Evolutionary conservation across 2,113 vertebrate species (phyloP), one percentile per base, ranked within the genome.

Genomic region (Microcebus griseorufus): DNA sequence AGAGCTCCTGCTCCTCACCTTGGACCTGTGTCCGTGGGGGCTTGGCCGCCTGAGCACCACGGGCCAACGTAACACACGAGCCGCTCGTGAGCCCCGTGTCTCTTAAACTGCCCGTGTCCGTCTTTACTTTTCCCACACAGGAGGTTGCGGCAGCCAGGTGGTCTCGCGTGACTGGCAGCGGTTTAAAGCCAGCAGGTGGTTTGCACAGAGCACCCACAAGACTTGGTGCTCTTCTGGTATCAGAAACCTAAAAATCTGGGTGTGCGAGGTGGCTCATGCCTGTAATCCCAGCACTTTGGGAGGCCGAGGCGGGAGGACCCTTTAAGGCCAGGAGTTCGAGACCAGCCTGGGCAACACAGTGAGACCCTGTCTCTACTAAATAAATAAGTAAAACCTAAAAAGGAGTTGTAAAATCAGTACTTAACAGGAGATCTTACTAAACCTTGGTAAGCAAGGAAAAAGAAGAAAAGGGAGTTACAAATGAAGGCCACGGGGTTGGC

Each of bases 1-100:
- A 62, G 1, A 6, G 5, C 1, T 42, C 64, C 29, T 78, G 3
- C 17, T 69, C n/a, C 51, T 76, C 17, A 25, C 22, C 58, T 82
- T 2, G 37, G n/a, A n/a, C 13, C 13, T 4, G 27, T 1, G 1
- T 39, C 78, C 32, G 25, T 14, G 48, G 4, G 10, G 25, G 18
- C 39, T n/a, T 81, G 48, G 22, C 72, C 91, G 60, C 62, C 55
- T 79, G 18, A 73, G 22, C 4, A 0, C 20, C 9, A 2, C 9
- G 6, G 22, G 23, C 45, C 62, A 27, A 51, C 6, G 13, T 60
- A 72, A 58, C 9, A 51, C 1, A 20, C 0, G 60, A 91, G 72
- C 18, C 7, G 29, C 64, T 39, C 93, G 39, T 5, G 27, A 76
- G 39, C 7, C 20, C 60, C 10, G 5, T 3, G 10, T 90, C 89